Percentiles rank a stretch among this genome's conserved stretches.
phyloP scores from a whole-genome alignment of 1,140 invertebrate species.

The Drosophila saltans region DNA sequence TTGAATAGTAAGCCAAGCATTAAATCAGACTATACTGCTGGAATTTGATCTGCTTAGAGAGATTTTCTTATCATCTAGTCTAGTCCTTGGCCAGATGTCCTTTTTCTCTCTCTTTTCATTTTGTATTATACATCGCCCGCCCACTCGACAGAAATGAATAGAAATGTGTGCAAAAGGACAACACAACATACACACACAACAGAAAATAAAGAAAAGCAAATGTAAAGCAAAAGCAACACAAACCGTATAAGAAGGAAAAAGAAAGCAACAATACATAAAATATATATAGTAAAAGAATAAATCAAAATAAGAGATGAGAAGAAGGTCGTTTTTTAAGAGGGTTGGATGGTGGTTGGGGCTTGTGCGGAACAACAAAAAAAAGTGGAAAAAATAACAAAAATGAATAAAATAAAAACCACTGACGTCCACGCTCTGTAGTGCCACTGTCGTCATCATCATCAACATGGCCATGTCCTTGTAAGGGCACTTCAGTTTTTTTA shows the following conservation, averaged over 20 bases:
- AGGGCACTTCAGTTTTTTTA: conserved; percentile 25
- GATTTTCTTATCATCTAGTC: not conserved
- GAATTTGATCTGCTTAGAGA: conserved; percentile 1
- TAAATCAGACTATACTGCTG: not conserved
- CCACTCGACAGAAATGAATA: conserved; percentile 24
- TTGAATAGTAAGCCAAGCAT: not conserved
- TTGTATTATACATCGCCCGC: not conserved
- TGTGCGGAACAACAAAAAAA: conserved; percentile 12
- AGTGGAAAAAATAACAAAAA: conserved; percentile 35
- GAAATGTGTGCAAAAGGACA: conserved; percentile 25
- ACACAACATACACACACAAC: conserved; percentile 13
- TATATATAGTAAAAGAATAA: conserved; percentile 11
- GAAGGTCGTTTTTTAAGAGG: not conserved
- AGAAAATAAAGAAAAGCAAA: conserved; percentile 27
- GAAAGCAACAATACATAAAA: conserved; percentile 5
- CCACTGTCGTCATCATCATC: conserved; percentile 33
- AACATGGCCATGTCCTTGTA: conserved; percentile 32
- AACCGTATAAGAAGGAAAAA: not conserved
- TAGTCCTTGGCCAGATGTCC: conserved; percentile 17
- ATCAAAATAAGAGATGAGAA: conserved; percentile 19
- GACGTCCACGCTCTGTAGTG: conserved; percentile 56
- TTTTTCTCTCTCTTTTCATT: conserved; percentile 1
- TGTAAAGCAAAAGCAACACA: conserved; percentile 8
- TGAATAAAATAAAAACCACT: conserved; percentile 68
- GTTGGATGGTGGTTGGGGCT: not conserved